A percentile compares a stretch with the other conserved stretches of the same genome.
These are phyloP conservation scores for Trimorus sp. DNA, from an alignment of 2,888 invertebrate species.

Conservation along the genomic window DNA sequence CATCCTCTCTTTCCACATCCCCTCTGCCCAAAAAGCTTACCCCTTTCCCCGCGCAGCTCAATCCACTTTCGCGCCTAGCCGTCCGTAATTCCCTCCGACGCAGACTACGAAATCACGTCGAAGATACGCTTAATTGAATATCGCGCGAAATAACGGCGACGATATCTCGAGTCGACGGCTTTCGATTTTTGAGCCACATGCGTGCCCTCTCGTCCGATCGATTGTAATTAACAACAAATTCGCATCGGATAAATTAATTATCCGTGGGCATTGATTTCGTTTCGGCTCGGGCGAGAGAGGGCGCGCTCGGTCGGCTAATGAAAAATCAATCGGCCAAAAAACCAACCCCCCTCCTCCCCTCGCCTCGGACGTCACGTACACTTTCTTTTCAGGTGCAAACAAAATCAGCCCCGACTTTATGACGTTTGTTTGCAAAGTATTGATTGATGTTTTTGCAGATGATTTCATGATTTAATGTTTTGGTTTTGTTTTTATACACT, in stretches of 20 bases:
- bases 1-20: too few species aligned
- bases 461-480: too few species aligned
- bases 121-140: conserved; percentile 4
- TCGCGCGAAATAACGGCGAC: conserved; percentile 6
- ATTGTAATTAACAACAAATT: neutral
- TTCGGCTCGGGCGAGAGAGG: too few species aligned
- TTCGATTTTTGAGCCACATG: neutral
- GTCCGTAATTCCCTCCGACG: too few species aligned
- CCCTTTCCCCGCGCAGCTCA: too few species aligned
- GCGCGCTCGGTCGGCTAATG: neutral
- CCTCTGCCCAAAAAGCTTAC: too few species aligned
- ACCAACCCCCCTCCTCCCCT: too few species aligned
- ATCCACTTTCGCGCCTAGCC: too few species aligned
- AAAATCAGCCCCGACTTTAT: conserved; percentile 31
- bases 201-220: too few species aligned
- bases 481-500: too few species aligned
- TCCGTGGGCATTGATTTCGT: too few species aligned
- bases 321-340: conserved; percentile 4
- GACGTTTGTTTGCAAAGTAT: conserved; percentile 34
- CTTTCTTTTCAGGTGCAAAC: neutral
- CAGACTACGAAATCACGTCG: neutral
- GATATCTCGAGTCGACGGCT: neutral
- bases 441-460: neutral
- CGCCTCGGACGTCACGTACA: too few species aligned
- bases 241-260: conserved; percentile 1